Percentiles rank a stretch among this genome's conserved stretches.
phyloP scores from a whole-genome alignment of 2,113 vertebrate species.

The Dromas ardeola region DNA sequence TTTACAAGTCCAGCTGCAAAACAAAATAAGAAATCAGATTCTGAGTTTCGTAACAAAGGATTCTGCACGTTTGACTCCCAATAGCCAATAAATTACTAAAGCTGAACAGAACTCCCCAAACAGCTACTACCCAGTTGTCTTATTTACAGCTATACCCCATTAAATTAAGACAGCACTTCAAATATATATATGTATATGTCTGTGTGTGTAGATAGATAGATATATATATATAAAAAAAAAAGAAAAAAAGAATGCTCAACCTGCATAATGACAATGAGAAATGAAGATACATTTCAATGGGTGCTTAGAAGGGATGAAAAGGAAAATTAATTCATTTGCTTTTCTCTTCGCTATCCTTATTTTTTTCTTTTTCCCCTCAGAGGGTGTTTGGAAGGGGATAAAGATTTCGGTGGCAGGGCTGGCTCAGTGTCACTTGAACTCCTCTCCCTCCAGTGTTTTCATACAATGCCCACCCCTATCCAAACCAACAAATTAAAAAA shows the following conservation, averaged over 20 bases:
- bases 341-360: neutral
- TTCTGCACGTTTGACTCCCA: conserved; percentile 60
- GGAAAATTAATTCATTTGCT: neutral
- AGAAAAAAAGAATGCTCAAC: conserved; percentile 26
- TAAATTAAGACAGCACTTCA: conserved; percentile 45
- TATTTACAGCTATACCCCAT: conserved; percentile 69
- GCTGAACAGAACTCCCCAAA: conserved; percentile 51
- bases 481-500: conserved; percentile 6
- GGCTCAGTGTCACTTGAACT: neutral
- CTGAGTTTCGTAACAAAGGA: conserved; percentile 47
- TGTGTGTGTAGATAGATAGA: neutral
- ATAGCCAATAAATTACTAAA: conserved; percentile 64
- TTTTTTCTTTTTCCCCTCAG: neutral
- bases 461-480: neutral
- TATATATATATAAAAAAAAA: neutral
- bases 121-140: conserved; percentile 58
- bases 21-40: conserved; percentile 26
- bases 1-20: conserved; percentile 73
- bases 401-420: neutral
- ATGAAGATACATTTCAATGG: conserved; percentile 20
- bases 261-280: conserved; percentile 49
- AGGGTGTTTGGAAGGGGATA: neutral
- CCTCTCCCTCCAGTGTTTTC: neutral
- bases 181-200: neutral
- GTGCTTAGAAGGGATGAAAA: conserved; percentile 22